Percentiles rank a stretch among this genome's conserved stretches.
phyloP scores from a whole-genome alignment of 2,888 invertebrate genomes.

The Himalopsyche japonica region DNA sequence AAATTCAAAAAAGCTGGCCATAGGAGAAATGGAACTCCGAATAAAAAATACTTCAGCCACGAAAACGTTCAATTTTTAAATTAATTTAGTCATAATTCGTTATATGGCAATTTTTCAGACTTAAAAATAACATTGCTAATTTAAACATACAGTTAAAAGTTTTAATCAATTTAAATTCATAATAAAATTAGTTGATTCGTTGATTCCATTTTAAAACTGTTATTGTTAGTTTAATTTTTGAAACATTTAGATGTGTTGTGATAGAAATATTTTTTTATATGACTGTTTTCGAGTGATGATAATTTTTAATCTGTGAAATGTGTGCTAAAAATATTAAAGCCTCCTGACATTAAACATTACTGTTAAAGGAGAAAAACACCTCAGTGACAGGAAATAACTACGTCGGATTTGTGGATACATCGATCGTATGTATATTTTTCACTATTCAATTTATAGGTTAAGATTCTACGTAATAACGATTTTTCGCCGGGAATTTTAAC shows the following conservation, averaged over 20 bases:
- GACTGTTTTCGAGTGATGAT: not conserved
- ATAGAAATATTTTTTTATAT: constrained; percentile 6
- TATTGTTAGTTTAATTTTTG: not conserved
- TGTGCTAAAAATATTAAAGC: not conserved
- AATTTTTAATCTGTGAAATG: constrained; percentile 1
- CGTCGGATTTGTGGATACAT: constrained; percentile 7
- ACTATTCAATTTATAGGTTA: constrained; percentile 8
- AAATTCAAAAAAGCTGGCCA: constrained; percentile 2
- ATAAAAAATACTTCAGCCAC: not conserved
- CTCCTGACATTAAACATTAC: not conserved
- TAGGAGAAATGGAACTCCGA: constrained; percentile 2
- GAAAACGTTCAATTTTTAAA: not conserved
- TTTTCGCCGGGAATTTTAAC: constrained; percentile 9
- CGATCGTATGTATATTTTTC: constrained; percentile 14
- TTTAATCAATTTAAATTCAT: not conserved
- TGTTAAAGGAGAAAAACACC: not conserved
- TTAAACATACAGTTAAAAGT: not conserved
- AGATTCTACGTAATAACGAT: constrained; percentile 9
- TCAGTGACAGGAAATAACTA: not conserved
- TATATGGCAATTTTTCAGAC: not conserved
- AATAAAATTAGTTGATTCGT: not conserved
- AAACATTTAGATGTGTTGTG: constrained; percentile 22
- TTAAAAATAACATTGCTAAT: not conserved
- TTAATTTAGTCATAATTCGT: not conserved
- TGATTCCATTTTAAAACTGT: not conserved